Evolutionary conservation across 2,797 vertebrate species (phyloP).

Genomic region (Paedocypris micromegethes): DNA sequence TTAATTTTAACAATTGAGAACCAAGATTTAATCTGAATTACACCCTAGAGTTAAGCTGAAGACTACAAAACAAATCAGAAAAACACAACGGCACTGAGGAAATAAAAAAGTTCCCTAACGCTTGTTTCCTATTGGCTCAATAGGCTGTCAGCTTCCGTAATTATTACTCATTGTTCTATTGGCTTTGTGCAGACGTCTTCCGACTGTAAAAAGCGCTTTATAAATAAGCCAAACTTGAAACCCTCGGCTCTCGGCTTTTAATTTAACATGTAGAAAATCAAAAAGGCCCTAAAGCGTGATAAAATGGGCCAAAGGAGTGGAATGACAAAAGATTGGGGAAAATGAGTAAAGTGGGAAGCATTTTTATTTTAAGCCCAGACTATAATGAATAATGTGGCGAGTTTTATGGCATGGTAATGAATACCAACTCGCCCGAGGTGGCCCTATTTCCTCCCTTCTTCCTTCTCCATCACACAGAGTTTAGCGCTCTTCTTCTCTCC

Average conservation of each 20-base stretch:
- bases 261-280: conserved; percentile 43
- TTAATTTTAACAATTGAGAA: too few relatives aligned
- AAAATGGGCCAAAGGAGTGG: conserved; percentile 37
- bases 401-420: conserved; percentile 67
- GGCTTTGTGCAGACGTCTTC: too few relatives aligned
- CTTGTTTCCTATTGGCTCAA: too few relatives aligned
- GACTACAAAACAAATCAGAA: too few relatives aligned
- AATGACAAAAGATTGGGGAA: conserved; percentile 33
- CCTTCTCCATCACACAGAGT: not conserved
- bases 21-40: too few relatives aligned
- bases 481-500: too few relatives aligned
- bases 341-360: conserved; percentile 14
- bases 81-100: too few relatives aligned
- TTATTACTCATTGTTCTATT: too few relatives aligned
- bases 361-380: conserved; percentile 51
- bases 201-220: not conserved
- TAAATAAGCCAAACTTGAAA: conserved; percentile 37
- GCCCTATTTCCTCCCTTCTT: conserved; percentile 22
- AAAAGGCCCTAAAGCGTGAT: conserved; percentile 38
- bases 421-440: conserved; percentile 49
- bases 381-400: conserved; percentile 58
- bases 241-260: conserved; percentile 39
- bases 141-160: too few relatives aligned
- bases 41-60: too few relatives aligned
- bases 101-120: too few relatives aligned